Evolutionary conservation across 1,140 invertebrate genomes (phyloP), one percentile per base, ranked within the genome.

Genomic region (Cotesia glomerata): DNA sequence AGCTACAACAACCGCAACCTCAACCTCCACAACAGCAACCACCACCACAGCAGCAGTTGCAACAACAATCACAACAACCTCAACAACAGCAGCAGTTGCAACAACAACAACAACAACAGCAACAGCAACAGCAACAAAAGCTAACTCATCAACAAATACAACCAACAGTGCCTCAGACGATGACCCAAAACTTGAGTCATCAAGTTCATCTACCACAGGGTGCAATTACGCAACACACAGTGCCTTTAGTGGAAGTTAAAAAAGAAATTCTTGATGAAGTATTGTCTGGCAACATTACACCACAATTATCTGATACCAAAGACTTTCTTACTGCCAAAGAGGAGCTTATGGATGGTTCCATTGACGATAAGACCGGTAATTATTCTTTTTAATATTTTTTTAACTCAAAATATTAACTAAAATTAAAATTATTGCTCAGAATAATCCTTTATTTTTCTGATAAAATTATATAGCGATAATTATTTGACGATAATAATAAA

Each of bases 261-360:
- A 87, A 88, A 67, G 87, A 88, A 78, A 77, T 85, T 69, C 79
- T 85, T 35, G 86, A 87, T 65, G 85, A 87, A 75, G 81, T 85
- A 71, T 78, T 86, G 63, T 79, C 83, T 61, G 74, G 82, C 69
- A 75, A 78, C 74, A 83, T 80, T 70, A 74, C 83, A 78, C 74
- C 72, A 62, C 85, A 84, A 71, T 77, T 83, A 71, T 82, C 83
- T 67, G 84, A 86, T 87, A 84, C 85, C 84, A 87, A 87, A 87
- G 86, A 87, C 78, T 85, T 85, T 84, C 77, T 86, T 77, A 80
- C 83, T 84, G 81, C 85, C 85, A 87, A 87, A 87, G 85, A 87
- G 74, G 86, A 87, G 78, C 80, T 85, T 65, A 83, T 85, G 16
- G 85, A 87, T 73, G 78, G 80, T 14, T 73, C 79, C 54, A 86